These are phyloP conservation scores for Taenioides sp. DNA, from an alignment of 2,797 vertebrate species.

Conservation along the genomic window DNA sequence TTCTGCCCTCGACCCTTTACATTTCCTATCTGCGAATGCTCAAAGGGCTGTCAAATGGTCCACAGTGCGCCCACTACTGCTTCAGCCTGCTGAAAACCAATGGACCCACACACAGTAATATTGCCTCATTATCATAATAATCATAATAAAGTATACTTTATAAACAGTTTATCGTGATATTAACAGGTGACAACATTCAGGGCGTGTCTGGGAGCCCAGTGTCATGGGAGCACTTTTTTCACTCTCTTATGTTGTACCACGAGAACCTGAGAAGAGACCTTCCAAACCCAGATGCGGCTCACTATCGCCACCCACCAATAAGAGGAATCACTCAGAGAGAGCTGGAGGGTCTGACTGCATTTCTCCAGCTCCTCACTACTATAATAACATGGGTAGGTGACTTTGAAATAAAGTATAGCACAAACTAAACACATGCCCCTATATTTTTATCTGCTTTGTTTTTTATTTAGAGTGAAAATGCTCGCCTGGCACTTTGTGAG, in stretches of 20 bases:
- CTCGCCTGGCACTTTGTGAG: constrained; percentile 94
- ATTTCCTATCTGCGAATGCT: constrained; percentile 96
- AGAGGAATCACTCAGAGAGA: constrained; percentile 97
- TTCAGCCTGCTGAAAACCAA: constrained; percentile 97
- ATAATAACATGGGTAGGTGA: constrained; percentile 90
- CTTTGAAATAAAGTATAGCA: background rate
- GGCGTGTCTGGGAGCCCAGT: constrained; percentile 89
- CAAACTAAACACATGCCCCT: background rate
- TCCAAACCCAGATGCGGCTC: constrained; percentile 88
- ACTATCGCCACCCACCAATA: constrained; percentile 90
- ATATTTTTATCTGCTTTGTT: background rate
- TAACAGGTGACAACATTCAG: constrained; percentile 90
- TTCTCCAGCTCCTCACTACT: constrained; percentile 89
- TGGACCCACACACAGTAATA: constrained; percentile 91
- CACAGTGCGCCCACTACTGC: constrained; percentile 96
- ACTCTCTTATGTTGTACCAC: constrained; percentile 96
- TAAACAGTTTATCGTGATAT: background rate
- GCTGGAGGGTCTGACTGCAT: constrained; percentile 91
- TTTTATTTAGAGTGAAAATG: constrained; percentile 89
- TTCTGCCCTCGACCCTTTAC: constrained; percentile 93
- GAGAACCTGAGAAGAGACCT: constrained; percentile 93
- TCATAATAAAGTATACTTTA: background rate
- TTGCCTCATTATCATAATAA: background rate
- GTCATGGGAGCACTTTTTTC: constrained; percentile 98
- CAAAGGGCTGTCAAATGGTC: constrained; percentile 89